Percentiles rank a stretch among this genome's conserved stretches.
phyloP scores from a whole-genome alignment of 2,888 invertebrate species.

The Portevinia maculata region DNA sequence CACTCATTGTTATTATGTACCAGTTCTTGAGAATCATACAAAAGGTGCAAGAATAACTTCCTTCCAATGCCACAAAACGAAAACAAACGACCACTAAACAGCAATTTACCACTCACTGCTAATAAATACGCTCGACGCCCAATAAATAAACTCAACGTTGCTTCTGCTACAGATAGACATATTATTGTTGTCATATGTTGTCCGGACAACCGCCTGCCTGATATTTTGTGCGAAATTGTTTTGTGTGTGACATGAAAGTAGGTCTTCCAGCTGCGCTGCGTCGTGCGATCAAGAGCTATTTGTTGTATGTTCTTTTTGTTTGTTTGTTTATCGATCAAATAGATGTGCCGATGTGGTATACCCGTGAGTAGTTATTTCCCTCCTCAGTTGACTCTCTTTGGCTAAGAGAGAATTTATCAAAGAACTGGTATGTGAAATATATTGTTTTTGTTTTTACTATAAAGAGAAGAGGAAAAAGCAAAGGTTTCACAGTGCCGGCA shows the following conservation, averaged over 20 bases:
- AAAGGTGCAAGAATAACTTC: conserved; percentile 16
- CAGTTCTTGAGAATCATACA: background rate
- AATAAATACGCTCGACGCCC: conserved; percentile 35
- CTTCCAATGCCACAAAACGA: conserved; percentile 10
- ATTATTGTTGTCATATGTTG: conserved; percentile 59
- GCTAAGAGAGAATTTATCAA: conserved; percentile 9
- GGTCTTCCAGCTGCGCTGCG: conserved; percentile 45
- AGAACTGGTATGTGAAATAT: conserved; percentile 40
- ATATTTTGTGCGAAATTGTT: conserved; percentile 51
- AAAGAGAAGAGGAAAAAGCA: conserved; percentile 8
- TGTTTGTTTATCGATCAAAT: conserved; percentile 27
- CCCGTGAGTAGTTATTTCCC: background rate
- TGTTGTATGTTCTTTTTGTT: conserved; percentile 24
- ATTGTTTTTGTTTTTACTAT: conserved; percentile 30
- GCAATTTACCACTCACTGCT: conserved; percentile 41
- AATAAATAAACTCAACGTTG: conserved; percentile 30
- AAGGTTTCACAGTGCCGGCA: background rate
- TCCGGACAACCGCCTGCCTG: conserved; percentile 41
- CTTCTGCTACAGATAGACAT: conserved; percentile 15
- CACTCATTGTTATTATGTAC: background rate
- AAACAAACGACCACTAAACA: conserved; percentile 14
- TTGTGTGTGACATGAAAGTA: conserved; percentile 60
- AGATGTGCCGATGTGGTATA: background rate
- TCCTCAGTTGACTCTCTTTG: conserved; percentile 12
- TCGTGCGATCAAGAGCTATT: conserved; percentile 2